Evolutionary conservation across 2,797 vertebrate genomes (phyloP).

Genomic region (Propithecus perrieri): DNA sequence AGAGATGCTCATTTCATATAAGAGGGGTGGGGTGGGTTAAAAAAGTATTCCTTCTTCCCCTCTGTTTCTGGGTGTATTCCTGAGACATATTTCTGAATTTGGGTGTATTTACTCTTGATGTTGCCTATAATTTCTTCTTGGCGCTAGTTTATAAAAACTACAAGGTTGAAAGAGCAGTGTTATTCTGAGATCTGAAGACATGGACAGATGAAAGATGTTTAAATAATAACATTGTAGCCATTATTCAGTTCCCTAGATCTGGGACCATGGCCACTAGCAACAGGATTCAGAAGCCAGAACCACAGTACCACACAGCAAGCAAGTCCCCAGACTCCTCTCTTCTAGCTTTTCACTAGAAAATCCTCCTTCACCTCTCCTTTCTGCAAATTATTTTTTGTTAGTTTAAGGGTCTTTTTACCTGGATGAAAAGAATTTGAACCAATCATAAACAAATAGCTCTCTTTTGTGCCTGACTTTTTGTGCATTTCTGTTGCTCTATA

Average conservation of each 20-base stretch:
- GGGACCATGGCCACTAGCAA: conserved; percentile 13
- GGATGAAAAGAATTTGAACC: conserved; percentile 41
- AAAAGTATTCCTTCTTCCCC: not conserved
- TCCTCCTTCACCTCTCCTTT: not conserved
- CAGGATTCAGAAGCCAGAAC: conserved; percentile 8
- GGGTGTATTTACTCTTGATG: conserved; percentile 44
- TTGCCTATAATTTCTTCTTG: conserved; percentile 61
- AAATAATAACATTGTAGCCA: conserved; percentile 46
- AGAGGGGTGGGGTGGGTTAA: not conserved
- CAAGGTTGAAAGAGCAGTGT: conserved; percentile 34
- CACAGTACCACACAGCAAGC: not conserved
- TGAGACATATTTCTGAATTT: conserved; percentile 60
- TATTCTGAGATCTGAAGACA: conserved; percentile 45
- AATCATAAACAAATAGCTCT: conserved; percentile 47
- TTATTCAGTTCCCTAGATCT: conserved; percentile 41
- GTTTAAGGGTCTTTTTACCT: conserved; percentile 44
- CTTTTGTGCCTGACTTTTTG: conserved; percentile 36
- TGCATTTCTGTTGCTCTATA: not conserved
- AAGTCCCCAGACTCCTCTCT: not conserved
- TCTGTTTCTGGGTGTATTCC: conserved; percentile 38
- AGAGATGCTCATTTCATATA: conserved; percentile 56
- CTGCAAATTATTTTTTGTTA: not conserved
- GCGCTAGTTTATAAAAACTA: conserved; percentile 60
- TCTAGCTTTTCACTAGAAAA: conserved; percentile 35
- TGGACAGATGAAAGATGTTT: conserved; percentile 55